phyloP scores from a whole-genome alignment of 2,797 vertebrate genomes.

The Channa striata region DNA sequence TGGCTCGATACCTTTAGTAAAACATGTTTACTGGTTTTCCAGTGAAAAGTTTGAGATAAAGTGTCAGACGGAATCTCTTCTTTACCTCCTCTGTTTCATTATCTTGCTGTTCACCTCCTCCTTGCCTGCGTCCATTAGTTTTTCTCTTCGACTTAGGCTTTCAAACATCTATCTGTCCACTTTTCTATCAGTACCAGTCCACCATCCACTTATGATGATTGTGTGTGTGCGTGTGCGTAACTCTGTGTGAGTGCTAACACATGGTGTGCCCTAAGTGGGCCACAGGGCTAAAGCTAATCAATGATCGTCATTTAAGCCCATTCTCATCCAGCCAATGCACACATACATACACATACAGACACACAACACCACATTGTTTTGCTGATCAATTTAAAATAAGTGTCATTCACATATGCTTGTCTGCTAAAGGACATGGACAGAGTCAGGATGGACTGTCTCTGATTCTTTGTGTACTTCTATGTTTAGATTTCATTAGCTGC shows the following conservation, averaged over 20 bases:
- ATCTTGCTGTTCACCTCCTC: background rate
- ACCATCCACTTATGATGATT: constrained; percentile 37
- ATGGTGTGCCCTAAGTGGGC: constrained; percentile 81
- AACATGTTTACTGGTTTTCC: too few species aligned
- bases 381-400: constrained; percentile 84
- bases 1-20: too few species aligned
- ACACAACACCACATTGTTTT: constrained; percentile 62
- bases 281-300: constrained; percentile 80
- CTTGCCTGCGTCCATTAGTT: background rate
- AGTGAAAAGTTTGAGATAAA: too few species aligned
- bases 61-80: background rate
- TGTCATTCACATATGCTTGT: constrained; percentile 71
- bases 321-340: constrained; percentile 69
- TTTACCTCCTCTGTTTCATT: background rate
- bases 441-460: constrained; percentile 12
- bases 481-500: constrained; percentile 29
- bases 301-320: constrained; percentile 82
- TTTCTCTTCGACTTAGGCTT: constrained; percentile 9
- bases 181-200: constrained; percentile 22
- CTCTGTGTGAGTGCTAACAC: constrained; percentile 74
- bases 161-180: constrained; percentile 1
- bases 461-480: constrained; percentile 36
- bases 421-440: constrained; percentile 44
- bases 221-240: constrained; percentile 28
- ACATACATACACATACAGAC: constrained; percentile 7